Base-by-base conservation (phyloP, 2,888 invertebrate species). In the Malthinus flaveolus region DNA sequence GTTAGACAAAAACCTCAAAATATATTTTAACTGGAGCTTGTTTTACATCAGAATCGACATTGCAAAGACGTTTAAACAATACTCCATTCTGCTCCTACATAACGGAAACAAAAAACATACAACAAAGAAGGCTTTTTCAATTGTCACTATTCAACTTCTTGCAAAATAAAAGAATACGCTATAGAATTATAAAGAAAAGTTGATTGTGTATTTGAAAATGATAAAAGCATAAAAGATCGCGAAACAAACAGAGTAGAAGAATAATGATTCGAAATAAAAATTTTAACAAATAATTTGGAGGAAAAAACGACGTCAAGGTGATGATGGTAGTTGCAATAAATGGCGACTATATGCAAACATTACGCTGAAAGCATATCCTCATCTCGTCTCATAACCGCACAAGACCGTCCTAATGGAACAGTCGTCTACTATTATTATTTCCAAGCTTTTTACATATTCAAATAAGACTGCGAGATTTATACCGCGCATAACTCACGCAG, bases 171-270 rank as follows among this genome's bases (percentile, higher is more conserved):
- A 75, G 71, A 72, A 70, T 71, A 67, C 69, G 71, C 69, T 71
- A 61, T 65, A 69, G 73, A 73, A 73, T 73, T 71, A 74, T 73
- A 73, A 74, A 72, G 71, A 71, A 72, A 69, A 67, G 69, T 68
- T 67, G 68, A 67, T 64, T 67, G 68, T 71, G 73, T 73, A 72
- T 73, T 73, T 71, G 71, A 72, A 73, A 75, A 75, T 73, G 75
- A 75, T 74, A 74, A 75, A 75, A 74, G 75, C 74, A 75, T 74
- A 74, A 75, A 75, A 75, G 75, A 74, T 68, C 71, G 68, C 70
- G 73, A 71, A 73, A 74, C 74, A 73, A 75, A 75, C 72, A 73
- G 70, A 74, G 73, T 73, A 74, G 74, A 73, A 74, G 71, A 73
- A 74, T 73, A 73, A 74, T 13, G 15, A 15, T 23, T 23, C 9